A percentile compares a stretch with the other conserved stretches of the same genome.
Conservation (phyloP, 2,797 vertebrate species). For the Selene dorsalis region DNA sequence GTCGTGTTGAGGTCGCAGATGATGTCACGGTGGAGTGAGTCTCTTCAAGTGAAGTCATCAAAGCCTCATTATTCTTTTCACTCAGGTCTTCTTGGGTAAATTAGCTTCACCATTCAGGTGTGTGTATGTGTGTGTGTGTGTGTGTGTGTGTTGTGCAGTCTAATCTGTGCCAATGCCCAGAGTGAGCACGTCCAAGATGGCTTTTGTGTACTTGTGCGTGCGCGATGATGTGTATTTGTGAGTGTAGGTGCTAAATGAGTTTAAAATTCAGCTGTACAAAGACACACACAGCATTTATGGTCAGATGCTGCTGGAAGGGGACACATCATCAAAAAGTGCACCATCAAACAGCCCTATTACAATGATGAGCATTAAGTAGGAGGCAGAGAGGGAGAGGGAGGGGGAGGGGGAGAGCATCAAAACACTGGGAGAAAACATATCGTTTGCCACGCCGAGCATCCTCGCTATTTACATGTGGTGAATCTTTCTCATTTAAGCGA, state of each 20-base stretch:
- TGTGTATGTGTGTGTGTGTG: conserved; percentile 14
- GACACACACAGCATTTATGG: conserved; percentile 53
- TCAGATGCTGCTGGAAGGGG: conserved; percentile 50
- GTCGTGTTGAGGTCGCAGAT: conserved; percentile 62
- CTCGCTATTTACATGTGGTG: conserved; percentile 15
- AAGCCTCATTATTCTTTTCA: conserved; percentile 78
- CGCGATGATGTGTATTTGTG: conserved; percentile 26
- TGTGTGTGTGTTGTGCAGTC: conserved; percentile 29
- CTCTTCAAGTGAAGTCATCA: conserved; percentile 74
- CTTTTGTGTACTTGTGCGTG: conserved; percentile 26
- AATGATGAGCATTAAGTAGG: conserved; percentile 29
- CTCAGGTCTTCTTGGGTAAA: conserved; percentile 59
- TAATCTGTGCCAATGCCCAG: conserved; percentile 48
- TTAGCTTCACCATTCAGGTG: conserved; percentile 69
- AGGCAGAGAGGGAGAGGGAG: conserved; percentile 4
- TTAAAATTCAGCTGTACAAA: conserved; percentile 70
- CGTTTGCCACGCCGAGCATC: conserved; percentile 17
- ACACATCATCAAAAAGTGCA: conserved; percentile 57
- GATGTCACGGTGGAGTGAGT: conserved; percentile 57
- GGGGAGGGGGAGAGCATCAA: background rate
- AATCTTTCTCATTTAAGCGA: conserved; percentile 13
- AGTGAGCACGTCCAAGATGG: conserved; percentile 10
- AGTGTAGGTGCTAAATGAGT: conserved; percentile 63
- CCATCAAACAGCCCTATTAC: conserved; percentile 63
- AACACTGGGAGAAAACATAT: conserved; percentile 3